Conservation (phyloP, 2,113 vertebrate species). For the Sinosuthora webbiana region DNA sequence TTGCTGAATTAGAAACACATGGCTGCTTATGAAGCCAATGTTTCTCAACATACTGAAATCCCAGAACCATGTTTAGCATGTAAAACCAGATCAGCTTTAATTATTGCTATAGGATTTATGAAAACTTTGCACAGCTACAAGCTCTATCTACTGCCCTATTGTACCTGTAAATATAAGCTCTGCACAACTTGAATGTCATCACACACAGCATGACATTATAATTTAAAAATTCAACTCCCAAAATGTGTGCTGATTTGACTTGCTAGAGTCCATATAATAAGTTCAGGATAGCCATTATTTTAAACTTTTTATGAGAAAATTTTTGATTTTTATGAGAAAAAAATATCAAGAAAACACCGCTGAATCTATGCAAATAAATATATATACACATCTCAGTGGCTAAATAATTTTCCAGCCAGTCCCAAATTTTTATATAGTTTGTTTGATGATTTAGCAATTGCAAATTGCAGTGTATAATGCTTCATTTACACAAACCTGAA, state of each 20-base stretch:
- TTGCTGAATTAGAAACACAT: constrained; percentile 52
- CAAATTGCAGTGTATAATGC: not conserved
- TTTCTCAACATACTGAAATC: not conserved
- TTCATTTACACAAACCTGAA: not conserved
- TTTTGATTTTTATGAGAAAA: not conserved
- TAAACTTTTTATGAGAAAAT: not conserved
- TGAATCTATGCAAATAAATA: not conserved
- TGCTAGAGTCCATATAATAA: not conserved
- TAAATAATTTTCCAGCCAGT: not conserved
- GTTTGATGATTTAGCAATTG: not conserved
- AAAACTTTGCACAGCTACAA: not conserved
- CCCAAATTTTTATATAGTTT: not conserved
- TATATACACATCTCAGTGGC: not conserved
- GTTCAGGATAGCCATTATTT: not conserved
- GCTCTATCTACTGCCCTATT: not conserved
- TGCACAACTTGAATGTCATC: not conserved
- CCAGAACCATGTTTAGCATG: constrained; percentile 13
- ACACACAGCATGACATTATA: not conserved
- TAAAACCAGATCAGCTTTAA: constrained; percentile 38
- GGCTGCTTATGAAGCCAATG: constrained; percentile 26
- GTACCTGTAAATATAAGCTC: not conserved
- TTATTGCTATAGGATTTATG: constrained; percentile 26
- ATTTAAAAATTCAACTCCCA: not conserved
- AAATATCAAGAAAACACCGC: not conserved
- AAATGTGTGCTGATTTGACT: not conserved